phyloP scores from a whole-genome alignment of 2,113 vertebrate genomes.

The Athene noctua region DNA sequence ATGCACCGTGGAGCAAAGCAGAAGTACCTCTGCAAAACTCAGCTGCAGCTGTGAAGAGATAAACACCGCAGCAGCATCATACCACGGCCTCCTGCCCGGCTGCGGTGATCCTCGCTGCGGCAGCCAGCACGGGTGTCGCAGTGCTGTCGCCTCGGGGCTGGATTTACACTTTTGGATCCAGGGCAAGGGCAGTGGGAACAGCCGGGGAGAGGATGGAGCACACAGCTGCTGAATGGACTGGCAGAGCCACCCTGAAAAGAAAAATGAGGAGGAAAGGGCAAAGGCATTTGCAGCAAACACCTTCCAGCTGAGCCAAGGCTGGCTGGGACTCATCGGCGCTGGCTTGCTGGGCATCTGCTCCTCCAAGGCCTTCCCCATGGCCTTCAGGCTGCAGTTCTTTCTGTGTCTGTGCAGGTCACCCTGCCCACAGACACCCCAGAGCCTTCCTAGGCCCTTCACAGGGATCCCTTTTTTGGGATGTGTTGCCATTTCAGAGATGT shows the following conservation, averaged over 20 bases:
- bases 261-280: not conserved
- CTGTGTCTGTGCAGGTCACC: not conserved
- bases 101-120: accelerated
- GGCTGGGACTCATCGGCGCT: not conserved
- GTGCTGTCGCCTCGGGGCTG: not conserved
- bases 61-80: accelerated
- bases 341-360: not conserved
- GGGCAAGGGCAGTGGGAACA: not conserved
- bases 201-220: not conserved
- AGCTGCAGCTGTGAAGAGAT: not conserved
- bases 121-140: not conserved
- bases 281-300: not conserved
- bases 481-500: not conserved
- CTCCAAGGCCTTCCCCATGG: not conserved
- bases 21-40: not conserved
- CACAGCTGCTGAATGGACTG: not conserved
- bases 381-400: not conserved
- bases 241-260: not conserved
- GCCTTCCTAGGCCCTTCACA: not conserved
- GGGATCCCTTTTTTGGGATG: not conserved
- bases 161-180: not conserved
- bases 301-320: not conserved
- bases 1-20: not conserved
- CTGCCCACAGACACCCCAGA: not conserved
- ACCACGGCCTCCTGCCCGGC: not conserved